Base-by-base conservation (phyloP, 2,888 invertebrate species). In the Lymantria monacha region DNA sequence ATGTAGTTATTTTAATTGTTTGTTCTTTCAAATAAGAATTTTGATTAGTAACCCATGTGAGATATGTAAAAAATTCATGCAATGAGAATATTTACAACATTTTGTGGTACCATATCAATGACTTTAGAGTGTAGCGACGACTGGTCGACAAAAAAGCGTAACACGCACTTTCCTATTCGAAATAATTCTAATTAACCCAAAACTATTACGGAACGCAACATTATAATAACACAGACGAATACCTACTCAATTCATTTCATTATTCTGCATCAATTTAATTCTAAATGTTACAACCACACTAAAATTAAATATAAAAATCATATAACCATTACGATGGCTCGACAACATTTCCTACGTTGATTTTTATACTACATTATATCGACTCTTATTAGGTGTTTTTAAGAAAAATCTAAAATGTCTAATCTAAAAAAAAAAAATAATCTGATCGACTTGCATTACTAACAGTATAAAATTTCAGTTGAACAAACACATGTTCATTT, bases 121-220 rank as follows among this genome's bases (percentile, higher is more conserved):
- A 67, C 51, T 66, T 62, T 45, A 68, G 53, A 53, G 50, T 57
- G 63, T 57, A 46, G 56, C 55, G 48, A 63, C 61, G 54, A 69
- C 66, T 64, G 69, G 63, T 72, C 67, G 63, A 69, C 69, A 63
- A 54, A 59, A n/a, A 76, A 76, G 74, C 76, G 59, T 74, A 62
- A 73, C 70, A 74, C 74, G 66, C 64, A 59, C 73, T 77, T 81
- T 71, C 65, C 73, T 77, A 81, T 71, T 64, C 49, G 76, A 79
- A 78, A 74, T 81, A 81, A 83, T 49, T 71, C 76, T 81, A 80
- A 79, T 71, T 76, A 74, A 75, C 70, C 66, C 60, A 64, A 76
- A 75, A 79, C 73, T 72, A 67, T 67, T 63, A 69, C 72, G 71
- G 70, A 75, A 79, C 74, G 66, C 70, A 76, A 79, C 65, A 65